Evolutionary conservation across 2,888 invertebrate genomes (phyloP).

Genomic region (Dastarcus helophoroides): DNA sequence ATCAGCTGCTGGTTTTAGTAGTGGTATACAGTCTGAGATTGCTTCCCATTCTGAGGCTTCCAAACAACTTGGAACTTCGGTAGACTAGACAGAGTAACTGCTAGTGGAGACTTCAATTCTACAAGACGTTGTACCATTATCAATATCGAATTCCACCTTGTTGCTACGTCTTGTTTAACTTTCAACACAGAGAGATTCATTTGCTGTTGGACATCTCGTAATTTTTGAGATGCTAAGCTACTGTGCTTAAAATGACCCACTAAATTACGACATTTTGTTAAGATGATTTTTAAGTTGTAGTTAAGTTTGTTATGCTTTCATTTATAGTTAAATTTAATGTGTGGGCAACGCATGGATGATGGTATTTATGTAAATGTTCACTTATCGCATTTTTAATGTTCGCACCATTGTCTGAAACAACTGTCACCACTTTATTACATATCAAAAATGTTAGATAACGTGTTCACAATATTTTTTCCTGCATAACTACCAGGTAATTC

Average conservation of each 20-base stretch:
- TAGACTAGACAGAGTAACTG: constrained; percentile 10
- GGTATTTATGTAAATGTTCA: too few relatives aligned
- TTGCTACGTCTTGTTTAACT: constrained; percentile 18
- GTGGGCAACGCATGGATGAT: too few relatives aligned
- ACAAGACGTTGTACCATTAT: constrained; percentile 13
- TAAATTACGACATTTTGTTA: constrained; percentile 16
- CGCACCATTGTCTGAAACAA: too few relatives aligned
- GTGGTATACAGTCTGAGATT: constrained; percentile 9
- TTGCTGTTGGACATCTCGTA: constrained; percentile 17
- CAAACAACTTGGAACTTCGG: constrained; percentile 12
- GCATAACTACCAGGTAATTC: too few relatives aligned
- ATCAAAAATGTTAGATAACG: too few relatives aligned
- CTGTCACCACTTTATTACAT: too few relatives aligned
- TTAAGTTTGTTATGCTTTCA: constrained; percentile 8
- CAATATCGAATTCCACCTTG: constrained; percentile 15
- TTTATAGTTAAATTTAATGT: too few relatives aligned
- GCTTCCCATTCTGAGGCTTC: constrained; percentile 12
- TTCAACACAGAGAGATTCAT: constrained; percentile 16
- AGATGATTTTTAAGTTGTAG: too few relatives aligned
- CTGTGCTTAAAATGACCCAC: constrained; percentile 21
- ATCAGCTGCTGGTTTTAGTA: constrained; percentile 11
- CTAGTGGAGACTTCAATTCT: constrained; percentile 9
- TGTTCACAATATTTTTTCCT: too few relatives aligned
- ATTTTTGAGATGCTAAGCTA: constrained; percentile 16
- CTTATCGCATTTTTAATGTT: too few relatives aligned